Evolutionary conservation across 2,113 vertebrate species (phyloP).

Genomic region (Naja naja): DNA sequence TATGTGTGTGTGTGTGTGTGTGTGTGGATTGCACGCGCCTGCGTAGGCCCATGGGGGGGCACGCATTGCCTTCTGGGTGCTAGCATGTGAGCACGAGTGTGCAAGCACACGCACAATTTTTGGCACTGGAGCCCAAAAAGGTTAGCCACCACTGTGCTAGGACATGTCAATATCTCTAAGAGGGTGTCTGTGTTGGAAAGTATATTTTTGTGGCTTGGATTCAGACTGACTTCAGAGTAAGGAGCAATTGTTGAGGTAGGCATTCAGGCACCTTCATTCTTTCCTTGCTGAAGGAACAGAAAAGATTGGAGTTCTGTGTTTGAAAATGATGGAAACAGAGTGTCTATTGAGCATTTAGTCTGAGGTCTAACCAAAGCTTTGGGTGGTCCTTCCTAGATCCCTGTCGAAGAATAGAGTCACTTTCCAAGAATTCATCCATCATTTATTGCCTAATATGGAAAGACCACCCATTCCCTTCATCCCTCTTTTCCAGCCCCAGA

Average conservation of each 20-base stretch:
- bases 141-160: too few species aligned
- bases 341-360: too few species aligned
- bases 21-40: too few species aligned
- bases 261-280: neutral
- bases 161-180: neutral
- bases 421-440: neutral
- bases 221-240: neutral
- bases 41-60: too few species aligned
- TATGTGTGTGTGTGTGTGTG: accelerated
- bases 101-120: too few species aligned
- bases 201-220: neutral
- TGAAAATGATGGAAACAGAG: too few species aligned
- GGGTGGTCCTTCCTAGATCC: neutral
- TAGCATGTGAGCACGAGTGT: too few species aligned
- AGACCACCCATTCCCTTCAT: too few species aligned
- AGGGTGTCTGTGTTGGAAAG: too few species aligned
- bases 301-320: neutral
- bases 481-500: too few species aligned
- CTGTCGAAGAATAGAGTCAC: neutral
- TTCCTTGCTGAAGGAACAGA: neutral
- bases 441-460: neutral
- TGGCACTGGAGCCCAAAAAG: too few species aligned
- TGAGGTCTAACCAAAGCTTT: neutral
- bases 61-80: too few species aligned
- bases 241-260: neutral